phyloP scores from a whole-genome alignment of 2,113 vertebrate genomes.

The Plotosus lineatus region DNA sequence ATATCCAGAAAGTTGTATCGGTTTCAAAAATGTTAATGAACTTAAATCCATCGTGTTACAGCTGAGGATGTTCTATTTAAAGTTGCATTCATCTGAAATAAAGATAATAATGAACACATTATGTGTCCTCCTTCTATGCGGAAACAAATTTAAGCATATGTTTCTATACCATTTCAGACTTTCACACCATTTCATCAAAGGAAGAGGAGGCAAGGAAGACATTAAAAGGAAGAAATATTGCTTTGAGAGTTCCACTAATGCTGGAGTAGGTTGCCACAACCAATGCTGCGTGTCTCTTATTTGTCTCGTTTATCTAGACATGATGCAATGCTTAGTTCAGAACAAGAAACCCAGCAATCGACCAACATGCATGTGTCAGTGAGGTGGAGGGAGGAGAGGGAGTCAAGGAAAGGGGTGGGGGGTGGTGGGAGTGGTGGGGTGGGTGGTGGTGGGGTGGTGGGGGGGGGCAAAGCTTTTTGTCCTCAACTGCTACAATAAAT shows the following conservation, averaged over 20 bases:
- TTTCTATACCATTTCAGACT: constrained; percentile 23
- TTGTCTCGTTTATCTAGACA: constrained; percentile 71
- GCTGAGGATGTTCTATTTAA: not conserved
- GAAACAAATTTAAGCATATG: constrained; percentile 10
- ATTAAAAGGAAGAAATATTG: constrained; percentile 24
- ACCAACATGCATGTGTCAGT: constrained; percentile 20
- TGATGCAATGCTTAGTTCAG: constrained; percentile 69
- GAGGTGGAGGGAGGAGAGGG: not conserved
- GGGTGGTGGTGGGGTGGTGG: too few species aligned
- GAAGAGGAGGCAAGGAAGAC: constrained; percentile 6
- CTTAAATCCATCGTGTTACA: not conserved
- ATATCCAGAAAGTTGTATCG: not conserved
- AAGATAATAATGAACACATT: not conserved
- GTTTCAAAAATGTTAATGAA: not conserved
- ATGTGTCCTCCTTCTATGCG: constrained; percentile 9
- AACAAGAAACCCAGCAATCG: constrained; percentile 63
- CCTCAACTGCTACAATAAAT: constrained; percentile 49
- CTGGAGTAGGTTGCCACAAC: constrained; percentile 46
- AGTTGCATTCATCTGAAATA: constrained; percentile 22
- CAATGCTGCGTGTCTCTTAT: constrained; percentile 54
- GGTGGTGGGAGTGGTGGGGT: too few species aligned
- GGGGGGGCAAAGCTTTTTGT: constrained; percentile 36
- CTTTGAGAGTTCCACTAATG: constrained; percentile 39
- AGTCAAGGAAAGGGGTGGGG: too few species aligned
- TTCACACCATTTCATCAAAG: constrained; percentile 2